Evolutionary conservation across 1,140 invertebrate species (phyloP).

Genomic region (Aphaenogaster ashmeadi): DNA sequence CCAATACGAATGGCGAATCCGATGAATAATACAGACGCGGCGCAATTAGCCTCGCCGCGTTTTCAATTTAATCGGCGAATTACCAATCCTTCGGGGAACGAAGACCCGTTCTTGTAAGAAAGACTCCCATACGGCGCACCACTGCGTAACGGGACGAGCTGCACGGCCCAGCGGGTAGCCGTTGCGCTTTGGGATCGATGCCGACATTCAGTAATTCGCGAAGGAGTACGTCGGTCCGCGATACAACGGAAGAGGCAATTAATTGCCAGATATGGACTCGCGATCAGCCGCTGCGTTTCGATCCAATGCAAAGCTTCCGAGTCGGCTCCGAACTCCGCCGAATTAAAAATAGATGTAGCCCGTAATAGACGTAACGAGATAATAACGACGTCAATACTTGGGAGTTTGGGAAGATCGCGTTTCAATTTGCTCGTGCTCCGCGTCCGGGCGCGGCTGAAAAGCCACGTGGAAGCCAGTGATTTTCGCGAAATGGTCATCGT

Average conservation of each 20-base stretch:
- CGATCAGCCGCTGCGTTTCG: neutral
- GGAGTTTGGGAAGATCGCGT: slow-evolving; percentile 14
- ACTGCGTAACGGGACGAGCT: slow-evolving; percentile 62
- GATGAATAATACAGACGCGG: slow-evolving; percentile 85
- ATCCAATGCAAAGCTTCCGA: neutral
- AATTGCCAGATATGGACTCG: neutral
- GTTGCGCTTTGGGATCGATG: slow-evolving; percentile 23
- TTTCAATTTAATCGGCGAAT: slow-evolving; percentile 87
- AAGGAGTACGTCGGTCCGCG: neutral
- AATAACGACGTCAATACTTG: slow-evolving; percentile 14
- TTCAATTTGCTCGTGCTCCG: slow-evolving; percentile 42
- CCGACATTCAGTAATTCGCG: slow-evolving; percentile 37
- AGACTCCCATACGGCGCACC: slow-evolving; percentile 64
- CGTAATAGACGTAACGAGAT: slow-evolving; percentile 33
- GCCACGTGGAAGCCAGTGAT: slow-evolving; percentile 17
- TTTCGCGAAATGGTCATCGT: slow-evolving; percentile 59
- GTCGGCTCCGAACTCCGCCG: neutral
- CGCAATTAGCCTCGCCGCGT: slow-evolving; percentile 84
- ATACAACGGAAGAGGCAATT: slow-evolving; percentile 9
- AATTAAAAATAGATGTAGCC: neutral
- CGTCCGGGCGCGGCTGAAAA: neutral
- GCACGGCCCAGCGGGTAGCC: slow-evolving; percentile 78
- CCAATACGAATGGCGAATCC: slow-evolving; percentile 59
- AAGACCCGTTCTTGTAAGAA: slow-evolving; percentile 76
- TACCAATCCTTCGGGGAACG: slow-evolving; percentile 86